Conservation (phyloP, 2,113 vertebrate genomes). For the Gymnarchus niloticus region DNA sequence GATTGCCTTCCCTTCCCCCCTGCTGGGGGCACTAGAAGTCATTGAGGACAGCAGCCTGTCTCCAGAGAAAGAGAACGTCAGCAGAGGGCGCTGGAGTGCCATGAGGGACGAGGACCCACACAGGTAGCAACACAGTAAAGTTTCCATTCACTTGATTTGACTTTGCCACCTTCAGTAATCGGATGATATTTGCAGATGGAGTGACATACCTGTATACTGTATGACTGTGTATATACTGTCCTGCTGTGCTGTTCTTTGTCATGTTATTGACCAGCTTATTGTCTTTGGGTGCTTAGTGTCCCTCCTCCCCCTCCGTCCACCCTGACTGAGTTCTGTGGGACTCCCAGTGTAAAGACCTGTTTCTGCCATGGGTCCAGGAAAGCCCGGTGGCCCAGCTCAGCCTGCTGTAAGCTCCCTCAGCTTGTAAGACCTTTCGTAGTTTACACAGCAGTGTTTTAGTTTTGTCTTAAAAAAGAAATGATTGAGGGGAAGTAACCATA, state of each 20-base stretch:
- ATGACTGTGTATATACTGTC: background rate
- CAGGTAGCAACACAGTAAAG: slow-evolving; percentile 58
- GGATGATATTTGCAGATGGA: background rate
- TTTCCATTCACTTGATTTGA: too few species aligned
- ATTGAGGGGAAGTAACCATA: too few species aligned
- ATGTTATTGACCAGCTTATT: slow-evolving; percentile 15
- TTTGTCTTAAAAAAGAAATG: too few species aligned
- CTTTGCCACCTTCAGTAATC: too few species aligned
- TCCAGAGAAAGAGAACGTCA: slow-evolving; percentile 57
- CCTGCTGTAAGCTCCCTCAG: slow-evolving; percentile 69
- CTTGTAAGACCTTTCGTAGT: background rate
- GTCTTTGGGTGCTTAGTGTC: slow-evolving; percentile 49
- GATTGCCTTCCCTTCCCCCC: slow-evolving; percentile 76
- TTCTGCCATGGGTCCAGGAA: slow-evolving; percentile 70
- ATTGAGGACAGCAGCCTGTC: slow-evolving; percentile 35
- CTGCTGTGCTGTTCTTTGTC: background rate
- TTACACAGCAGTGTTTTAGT: too few species aligned
- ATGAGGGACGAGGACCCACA: slow-evolving; percentile 62
- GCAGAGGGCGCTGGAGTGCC: slow-evolving; percentile 49
- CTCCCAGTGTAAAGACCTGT: slow-evolving; percentile 69
- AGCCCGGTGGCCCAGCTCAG: slow-evolving; percentile 68
- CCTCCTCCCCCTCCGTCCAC: slow-evolving; percentile 61
- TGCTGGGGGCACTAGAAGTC: slow-evolving; percentile 43
- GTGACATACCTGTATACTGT: background rate
- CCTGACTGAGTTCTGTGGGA: slow-evolving; percentile 59